These are phyloP conservation scores for Aspiorhynchus laticeps DNA, from an alignment of 2,113 vertebrate species.

Conservation along the genomic window DNA sequence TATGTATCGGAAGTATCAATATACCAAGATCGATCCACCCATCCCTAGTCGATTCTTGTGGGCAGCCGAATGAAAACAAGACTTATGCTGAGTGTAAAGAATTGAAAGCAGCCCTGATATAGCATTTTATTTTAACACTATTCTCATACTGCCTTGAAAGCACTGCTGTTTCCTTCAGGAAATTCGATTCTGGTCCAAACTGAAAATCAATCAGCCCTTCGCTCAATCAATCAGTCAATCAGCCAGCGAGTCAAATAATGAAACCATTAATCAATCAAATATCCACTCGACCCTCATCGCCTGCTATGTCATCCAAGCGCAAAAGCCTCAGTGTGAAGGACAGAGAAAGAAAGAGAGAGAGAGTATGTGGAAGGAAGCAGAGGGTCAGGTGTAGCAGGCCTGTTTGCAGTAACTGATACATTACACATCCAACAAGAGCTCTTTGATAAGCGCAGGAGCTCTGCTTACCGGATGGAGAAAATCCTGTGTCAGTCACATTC, in stretches of 20 bases:
- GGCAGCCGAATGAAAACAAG: background rate
- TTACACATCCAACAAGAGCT: conserved; percentile 42
- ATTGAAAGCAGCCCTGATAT: background rate
- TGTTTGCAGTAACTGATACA: conserved; percentile 43
- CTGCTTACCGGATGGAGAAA: conserved; percentile 30
- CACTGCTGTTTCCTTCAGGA: background rate
- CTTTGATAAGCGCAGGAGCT: conserved; percentile 42
- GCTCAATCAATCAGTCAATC: background rate
- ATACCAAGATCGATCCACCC: background rate
- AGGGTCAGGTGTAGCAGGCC: conserved; percentile 38
- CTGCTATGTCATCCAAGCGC: background rate
- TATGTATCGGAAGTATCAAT: background rate
- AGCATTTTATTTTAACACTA: background rate
- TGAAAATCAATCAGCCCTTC: conserved; percentile 19
- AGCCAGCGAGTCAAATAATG: background rate
- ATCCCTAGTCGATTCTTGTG: background rate
- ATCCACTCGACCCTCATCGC: background rate
- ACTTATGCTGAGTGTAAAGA: background rate
- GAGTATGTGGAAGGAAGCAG: background rate
- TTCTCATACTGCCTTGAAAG: background rate
- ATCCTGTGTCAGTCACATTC: conserved; percentile 35
- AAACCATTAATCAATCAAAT: conserved; percentile 9
- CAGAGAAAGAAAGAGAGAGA: background rate
- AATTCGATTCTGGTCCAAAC: background rate
- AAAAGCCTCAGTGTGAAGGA: conserved; percentile 3